These are phyloP conservation scores for Onychostoma macrolepis DNA, from an alignment of 2,113 vertebrate genomes.

Conservation along the genomic window DNA sequence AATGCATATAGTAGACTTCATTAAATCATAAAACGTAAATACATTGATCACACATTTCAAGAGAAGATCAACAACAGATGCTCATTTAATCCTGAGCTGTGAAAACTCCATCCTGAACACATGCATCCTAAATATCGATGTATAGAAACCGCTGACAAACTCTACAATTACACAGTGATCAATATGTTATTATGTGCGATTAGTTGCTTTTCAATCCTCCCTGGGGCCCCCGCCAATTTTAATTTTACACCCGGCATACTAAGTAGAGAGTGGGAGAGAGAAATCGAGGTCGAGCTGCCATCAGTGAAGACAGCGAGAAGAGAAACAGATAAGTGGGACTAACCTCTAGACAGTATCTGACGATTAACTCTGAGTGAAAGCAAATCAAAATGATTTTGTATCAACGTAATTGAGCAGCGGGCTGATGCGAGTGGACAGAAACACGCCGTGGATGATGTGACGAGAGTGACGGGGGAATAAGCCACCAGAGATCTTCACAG, in stretches of 20 bases:
- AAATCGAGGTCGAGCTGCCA: neutral
- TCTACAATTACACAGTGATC: constrained; percentile 60
- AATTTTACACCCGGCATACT: constrained; percentile 51
- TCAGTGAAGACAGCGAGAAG: neutral
- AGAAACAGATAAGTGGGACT: constrained; percentile 7
- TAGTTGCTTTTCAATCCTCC: constrained; percentile 56
- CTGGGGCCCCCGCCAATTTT: constrained; percentile 43
- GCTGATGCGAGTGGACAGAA: constrained; percentile 41
- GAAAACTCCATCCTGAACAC: constrained; percentile 50
- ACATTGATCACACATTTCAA: neutral
- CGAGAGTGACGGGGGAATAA: constrained; percentile 19
- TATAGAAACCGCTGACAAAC: constrained; percentile 57
- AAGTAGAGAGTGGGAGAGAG: constrained; percentile 34
- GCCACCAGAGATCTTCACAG: constrained; percentile 17
- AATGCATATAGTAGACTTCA: neutral
- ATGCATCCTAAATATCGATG: constrained; percentile 9
- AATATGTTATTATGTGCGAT: constrained; percentile 65
- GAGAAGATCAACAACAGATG: constrained; percentile 7
- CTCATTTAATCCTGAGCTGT: constrained; percentile 54
- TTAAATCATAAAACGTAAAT: neutral
- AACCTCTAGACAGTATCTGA: constrained; percentile 41
- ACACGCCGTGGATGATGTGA: constrained; percentile 5
- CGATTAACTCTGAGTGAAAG: constrained; percentile 45
- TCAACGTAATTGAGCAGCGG: constrained; percentile 34
- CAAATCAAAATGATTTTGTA: constrained; percentile 37